phyloP scores from a whole-genome alignment of 2,113 vertebrate genomes.

The Danionella cerebrum region DNA sequence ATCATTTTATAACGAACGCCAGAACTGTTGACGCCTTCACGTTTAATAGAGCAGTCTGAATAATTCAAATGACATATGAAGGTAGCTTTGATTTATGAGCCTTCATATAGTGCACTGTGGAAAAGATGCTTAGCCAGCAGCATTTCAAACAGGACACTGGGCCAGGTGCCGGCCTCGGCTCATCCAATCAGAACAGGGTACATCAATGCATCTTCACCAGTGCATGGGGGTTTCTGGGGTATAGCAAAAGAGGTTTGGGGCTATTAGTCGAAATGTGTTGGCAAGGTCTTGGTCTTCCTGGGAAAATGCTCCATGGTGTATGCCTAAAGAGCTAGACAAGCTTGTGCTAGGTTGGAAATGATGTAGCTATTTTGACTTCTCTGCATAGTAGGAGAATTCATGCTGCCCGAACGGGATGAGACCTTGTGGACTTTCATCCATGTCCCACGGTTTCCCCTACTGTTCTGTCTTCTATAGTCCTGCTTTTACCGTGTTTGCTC shows the following conservation, averaged over 20 bases:
- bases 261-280: not conserved
- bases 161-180: no score
- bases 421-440: not conserved
- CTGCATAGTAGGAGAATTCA: not conserved
- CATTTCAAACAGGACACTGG: constrained; percentile 13
- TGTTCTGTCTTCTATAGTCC: constrained; percentile 22
- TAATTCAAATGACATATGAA: constrained; percentile 14
- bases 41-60: constrained; percentile 17
- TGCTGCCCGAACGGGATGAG: not conserved
- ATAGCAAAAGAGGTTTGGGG: not conserved
- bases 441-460: not conserved
- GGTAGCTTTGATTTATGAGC: constrained; percentile 29
- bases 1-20: constrained; percentile 24
- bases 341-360: not conserved
- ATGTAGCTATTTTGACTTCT: constrained; percentile 16
- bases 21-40: constrained; percentile 1
- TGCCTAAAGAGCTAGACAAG: not conserved
- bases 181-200: constrained; percentile 11
- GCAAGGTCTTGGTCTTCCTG: constrained; percentile 24
- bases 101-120: not conserved
- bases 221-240: not conserved
- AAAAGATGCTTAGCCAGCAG: constrained; percentile 16
- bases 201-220: not conserved
- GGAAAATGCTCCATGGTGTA: constrained; percentile 10
- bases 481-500: constrained; percentile 15